Evolutionary conservation across 2,888 invertebrate genomes (phyloP), one percentile per base, ranked within the genome.

Genomic region (Baccha elongata): DNA sequence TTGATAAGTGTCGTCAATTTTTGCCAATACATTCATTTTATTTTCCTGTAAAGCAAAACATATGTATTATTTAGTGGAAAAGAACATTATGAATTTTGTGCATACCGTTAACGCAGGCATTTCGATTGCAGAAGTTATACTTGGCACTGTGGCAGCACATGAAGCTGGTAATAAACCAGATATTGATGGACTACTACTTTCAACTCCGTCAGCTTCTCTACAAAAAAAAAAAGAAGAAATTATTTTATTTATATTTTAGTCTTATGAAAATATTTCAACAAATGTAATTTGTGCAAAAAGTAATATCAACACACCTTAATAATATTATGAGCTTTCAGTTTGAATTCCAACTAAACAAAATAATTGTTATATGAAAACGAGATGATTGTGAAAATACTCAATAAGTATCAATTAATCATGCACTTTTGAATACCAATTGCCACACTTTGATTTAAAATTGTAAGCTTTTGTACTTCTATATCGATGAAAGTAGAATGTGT

Each of bases 31-130:
- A 46, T 48, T 62, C 21, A 84, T 79, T 79, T 84, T 85, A 53
- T 84, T 85, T 69, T 83, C 78, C 85, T 85, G 8, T 0, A 42
- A 53, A 40, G 26, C 10, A 40, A 58, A 32, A n/a, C 40, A 19
- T 19, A 21, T 15, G 6, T 8, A 10, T 19, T 26, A n/a, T 11
- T 5, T 13, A 13, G 1, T 1, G 13, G 6, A 26, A 35, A 3
- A 23, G 11, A 10, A 2, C 1, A 32, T 15, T n/a, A 11, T 15
- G 11, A 15, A 21, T 15, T n/a, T n/a, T 7, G 29, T 29, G 23
- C 21, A 40, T 71, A 85, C 85, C 58, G 79, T 65, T 58, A 84
- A 52, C 10, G 44, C 84, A 23, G 79, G 84, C 83, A 84, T 83
- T 35, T 72, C 67, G 13, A 50, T 37, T 21, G 64, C 37, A 37